Evolutionary conservation across 2,888 invertebrate species (phyloP).

Genomic region (Agonum fuliginosum): DNA sequence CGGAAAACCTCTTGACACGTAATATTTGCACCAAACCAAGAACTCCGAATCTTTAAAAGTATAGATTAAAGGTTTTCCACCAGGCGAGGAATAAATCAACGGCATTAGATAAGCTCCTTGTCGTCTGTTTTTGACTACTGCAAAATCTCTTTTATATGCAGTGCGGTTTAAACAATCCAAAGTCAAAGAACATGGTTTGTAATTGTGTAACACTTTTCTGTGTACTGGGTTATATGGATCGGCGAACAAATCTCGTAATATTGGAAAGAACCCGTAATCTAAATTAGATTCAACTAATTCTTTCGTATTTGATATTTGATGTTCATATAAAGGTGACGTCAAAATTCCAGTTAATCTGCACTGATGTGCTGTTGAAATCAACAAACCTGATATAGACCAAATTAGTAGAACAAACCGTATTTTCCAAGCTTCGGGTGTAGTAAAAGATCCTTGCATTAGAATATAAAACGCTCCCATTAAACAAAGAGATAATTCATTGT

Average conservation of each 20-base stretch:
- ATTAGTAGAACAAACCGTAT: constrained; percentile 46
- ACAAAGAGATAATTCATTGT: constrained; percentile 39
- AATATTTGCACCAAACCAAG: constrained; percentile 43
- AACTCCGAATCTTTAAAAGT: constrained; percentile 19
- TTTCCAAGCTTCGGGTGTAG: constrained; percentile 38
- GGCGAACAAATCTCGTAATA: constrained; percentile 12
- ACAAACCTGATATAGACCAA: constrained; percentile 54
- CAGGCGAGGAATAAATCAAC: background rate
- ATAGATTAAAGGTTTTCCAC: constrained; percentile 39
- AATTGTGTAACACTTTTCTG: constrained; percentile 43
- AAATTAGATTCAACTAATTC: constrained; percentile 54
- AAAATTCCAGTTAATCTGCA: constrained; percentile 50
- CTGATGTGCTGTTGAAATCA: constrained; percentile 52
- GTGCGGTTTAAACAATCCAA: constrained; percentile 47
- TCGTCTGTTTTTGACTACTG: constrained; percentile 17
- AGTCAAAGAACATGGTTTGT: constrained; percentile 25
- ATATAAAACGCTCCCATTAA: constrained; percentile 43
- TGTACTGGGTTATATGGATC: constrained; percentile 46
- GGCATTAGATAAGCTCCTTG: constrained; percentile 35
- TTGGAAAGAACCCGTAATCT: constrained; percentile 40
- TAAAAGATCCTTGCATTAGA: constrained; percentile 39
- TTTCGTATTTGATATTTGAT: constrained; percentile 49
- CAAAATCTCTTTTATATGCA: constrained; percentile 48
- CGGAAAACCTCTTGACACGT: constrained; percentile 58
- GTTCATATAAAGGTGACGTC: constrained; percentile 50